Conservation (phyloP, 2,113 vertebrate genomes). For the Ceyx margarethae region DNA sequence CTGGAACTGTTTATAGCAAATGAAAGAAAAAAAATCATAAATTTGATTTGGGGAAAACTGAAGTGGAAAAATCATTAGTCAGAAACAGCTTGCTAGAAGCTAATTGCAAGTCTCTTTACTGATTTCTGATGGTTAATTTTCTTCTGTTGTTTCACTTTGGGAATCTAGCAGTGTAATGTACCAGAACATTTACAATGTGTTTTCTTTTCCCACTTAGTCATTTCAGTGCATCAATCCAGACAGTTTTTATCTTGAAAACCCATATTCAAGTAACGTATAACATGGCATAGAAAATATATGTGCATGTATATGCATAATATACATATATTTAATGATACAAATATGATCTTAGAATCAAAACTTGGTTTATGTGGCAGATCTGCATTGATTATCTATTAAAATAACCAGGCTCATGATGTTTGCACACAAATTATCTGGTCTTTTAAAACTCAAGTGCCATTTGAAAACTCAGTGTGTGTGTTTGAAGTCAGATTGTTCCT, state of each 20-base stretch:
- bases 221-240: not conserved
- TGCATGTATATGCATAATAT: too few relatives aligned
- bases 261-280: not conserved
- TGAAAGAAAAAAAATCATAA: slow-evolving; percentile 8
- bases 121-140: slow-evolving; percentile 50
- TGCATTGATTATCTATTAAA: not conserved
- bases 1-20: not conserved
- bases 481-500: not conserved
- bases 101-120: slow-evolving; percentile 40
- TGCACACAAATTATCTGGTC: not conserved
- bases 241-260: not conserved
- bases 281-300: not conserved
- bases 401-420: not conserved
- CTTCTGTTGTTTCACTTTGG: slow-evolving; percentile 33
- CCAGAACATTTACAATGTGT: slow-evolving; percentile 29
- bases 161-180: slow-evolving; percentile 37
- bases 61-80: slow-evolving; percentile 29
- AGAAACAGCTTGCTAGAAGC: slow-evolving; percentile 41
- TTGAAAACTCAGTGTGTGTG: not conserved
- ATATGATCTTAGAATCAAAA: not conserved
- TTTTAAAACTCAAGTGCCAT: not conserved
- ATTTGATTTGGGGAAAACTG: not conserved
- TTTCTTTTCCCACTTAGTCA: slow-evolving; percentile 2
- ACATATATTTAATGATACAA: not conserved
- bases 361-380: not conserved